Conservation (phyloP, 2,113 vertebrate species). For the Suricata suricatta region DNA sequence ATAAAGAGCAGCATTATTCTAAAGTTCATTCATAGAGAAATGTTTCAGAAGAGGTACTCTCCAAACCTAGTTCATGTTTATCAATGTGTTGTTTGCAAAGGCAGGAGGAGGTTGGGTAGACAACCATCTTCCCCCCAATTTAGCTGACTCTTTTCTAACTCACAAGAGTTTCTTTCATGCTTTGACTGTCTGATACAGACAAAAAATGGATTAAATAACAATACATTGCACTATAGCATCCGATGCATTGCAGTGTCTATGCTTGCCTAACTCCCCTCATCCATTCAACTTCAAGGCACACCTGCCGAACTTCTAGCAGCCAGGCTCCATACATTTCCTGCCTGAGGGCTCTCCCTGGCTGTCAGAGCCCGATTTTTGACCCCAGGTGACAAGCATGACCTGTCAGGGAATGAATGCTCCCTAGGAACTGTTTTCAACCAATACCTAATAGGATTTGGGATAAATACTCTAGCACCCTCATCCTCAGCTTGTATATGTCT, state of each 20-base stretch:
- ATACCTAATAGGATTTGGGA: background rate
- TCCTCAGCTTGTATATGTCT: background rate
- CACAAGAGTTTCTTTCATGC: background rate
- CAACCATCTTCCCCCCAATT: background rate
- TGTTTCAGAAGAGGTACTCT: background rate
- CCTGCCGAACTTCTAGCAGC: background rate
- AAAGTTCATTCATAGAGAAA: conserved; percentile 66
- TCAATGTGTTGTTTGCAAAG: background rate
- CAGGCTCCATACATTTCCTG: background rate
- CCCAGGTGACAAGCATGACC: background rate
- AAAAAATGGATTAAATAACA: background rate
- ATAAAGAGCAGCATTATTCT: conserved; percentile 52
- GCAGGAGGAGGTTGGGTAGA: background rate
- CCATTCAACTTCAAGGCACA: background rate
- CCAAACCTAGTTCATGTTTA: background rate
- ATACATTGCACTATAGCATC: background rate
- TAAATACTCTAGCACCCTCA: background rate
- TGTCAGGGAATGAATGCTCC: background rate
- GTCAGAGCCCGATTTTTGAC: background rate
- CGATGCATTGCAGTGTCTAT: background rate
- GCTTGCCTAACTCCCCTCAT: background rate
- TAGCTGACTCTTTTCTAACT: background rate
- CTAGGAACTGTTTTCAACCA: background rate
- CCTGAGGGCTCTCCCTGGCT: background rate
- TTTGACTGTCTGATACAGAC: background rate